Evolutionary conservation across 2,888 invertebrate genomes (phyloP), one percentile per base, ranked within the genome.

Genomic region (Polyploca ridens): DNA sequence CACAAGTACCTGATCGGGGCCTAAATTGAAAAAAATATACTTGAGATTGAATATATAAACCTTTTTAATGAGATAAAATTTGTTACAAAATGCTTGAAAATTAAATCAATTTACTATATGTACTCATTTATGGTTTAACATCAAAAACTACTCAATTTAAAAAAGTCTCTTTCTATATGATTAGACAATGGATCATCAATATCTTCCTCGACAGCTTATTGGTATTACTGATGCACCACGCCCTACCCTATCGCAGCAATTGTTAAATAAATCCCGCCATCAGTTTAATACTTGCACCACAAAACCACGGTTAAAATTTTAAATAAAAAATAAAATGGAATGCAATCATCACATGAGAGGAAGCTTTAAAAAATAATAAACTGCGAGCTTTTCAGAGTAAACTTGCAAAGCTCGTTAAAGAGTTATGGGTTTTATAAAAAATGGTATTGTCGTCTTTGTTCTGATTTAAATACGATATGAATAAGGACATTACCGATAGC

Each of bases 331-430:
- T 66, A 72, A 74, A 76, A 75, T 68, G 66, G 74, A 75, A 77
- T 64, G 73, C 72, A 76, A 77, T 76, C 63, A 74, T 74, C 72
- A 72, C 74, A 73, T 71, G 71, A 68, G 68, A 62, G 65, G 57
- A 62, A 64, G 58, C 38, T 11, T 19, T 38, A 62, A 66, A 64
- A 58, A 19, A 33, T 41, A 57, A 66, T 64, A 68, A 63, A 68
- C 58, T 65, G 38, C 62, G 49, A 60, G 14, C 67, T 69, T 68
- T 63, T 64, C 63, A 60, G 63, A 61, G 64, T 66, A 58, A 59
- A 64, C 67, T 69, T 60, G 63, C 63, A 19, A 54, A 19, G 19
- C 19, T 10, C 54, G 49, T 49, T 35, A 58, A 49, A 49, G 16
- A 49, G 49, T 49, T 49, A 49, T 54, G 19, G 19, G 8, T 54